Percentiles rank a stretch among this genome's conserved stretches.
phyloP scores from a whole-genome alignment of 2,113 vertebrate species.

The Paracanthobrama guichenoti region DNA sequence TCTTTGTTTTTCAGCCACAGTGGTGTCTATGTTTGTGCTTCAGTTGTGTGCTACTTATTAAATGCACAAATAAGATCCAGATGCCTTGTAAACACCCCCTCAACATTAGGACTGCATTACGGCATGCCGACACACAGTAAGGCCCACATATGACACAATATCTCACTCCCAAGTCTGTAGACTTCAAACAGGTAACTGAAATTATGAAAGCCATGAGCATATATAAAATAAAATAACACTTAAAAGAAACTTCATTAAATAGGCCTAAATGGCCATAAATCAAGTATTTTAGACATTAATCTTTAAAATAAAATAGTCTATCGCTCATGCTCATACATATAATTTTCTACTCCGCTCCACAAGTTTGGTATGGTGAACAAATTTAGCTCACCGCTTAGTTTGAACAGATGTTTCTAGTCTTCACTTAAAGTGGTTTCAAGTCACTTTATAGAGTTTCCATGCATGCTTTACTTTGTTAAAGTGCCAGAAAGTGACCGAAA shows the following conservation, averaged over 20 bases:
- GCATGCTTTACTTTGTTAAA: background rate
- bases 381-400: conserved; percentile 10
- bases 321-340: background rate
- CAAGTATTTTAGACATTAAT: background rate
- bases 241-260: background rate
- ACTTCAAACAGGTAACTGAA: background rate
- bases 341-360: background rate
- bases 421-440: conserved; percentile 19
- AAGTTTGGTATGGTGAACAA: background rate
- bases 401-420: conserved; percentile 13
- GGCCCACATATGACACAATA: background rate
- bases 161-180: background rate
- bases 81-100: conserved; percentile 17
- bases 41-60: background rate
- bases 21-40: background rate
- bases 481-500: conserved; percentile 17
- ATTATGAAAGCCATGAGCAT: background rate
- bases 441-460: conserved; percentile 29
- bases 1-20: conserved; percentile 1
- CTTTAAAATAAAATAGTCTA: conserved; percentile 4
- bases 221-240: background rate
- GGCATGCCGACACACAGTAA: background rate
- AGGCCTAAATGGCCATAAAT: too few relatives aligned
- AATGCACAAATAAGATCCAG: conserved; percentile 33
- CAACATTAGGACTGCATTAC: background rate